These are phyloP conservation scores for Xestobium rufovillosum DNA, from an alignment of 2,888 invertebrate species.

Conservation along the genomic window DNA sequence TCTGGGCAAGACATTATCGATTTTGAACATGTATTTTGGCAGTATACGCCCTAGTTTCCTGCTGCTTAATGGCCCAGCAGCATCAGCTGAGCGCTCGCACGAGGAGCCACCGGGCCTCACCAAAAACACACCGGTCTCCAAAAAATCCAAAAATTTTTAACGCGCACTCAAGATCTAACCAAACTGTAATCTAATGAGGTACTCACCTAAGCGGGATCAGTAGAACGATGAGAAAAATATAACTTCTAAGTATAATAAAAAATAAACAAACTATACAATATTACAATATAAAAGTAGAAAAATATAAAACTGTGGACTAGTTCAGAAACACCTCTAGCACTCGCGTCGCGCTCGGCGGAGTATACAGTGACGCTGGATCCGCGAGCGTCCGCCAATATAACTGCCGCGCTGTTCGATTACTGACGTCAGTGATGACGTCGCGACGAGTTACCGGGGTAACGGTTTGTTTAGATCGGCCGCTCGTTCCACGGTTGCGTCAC, in stretches of 20 bases:
- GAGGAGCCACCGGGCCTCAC: too few species aligned
- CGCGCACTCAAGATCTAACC: too few species aligned
- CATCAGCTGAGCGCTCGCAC: too few species aligned
- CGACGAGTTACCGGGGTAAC: conserved; percentile 37
- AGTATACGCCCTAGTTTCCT: too few species aligned
- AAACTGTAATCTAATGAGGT: too few species aligned
- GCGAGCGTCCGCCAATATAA: conserved; percentile 38
- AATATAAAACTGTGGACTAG: conserved; percentile 44
- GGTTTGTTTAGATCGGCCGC: conserved; percentile 45
- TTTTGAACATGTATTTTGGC: too few species aligned
- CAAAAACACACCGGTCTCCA: too few species aligned
- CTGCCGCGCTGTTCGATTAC: conserved; percentile 26
- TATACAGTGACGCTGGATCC: conserved; percentile 34
- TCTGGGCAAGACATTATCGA: too few species aligned
- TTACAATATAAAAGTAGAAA: conserved; percentile 43
- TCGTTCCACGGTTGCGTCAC: conserved; percentile 50
- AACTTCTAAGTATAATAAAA: conserved; percentile 36
- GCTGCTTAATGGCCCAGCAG: too few species aligned
- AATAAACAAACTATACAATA: conserved; percentile 42
- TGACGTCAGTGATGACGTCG: conserved; percentile 39
- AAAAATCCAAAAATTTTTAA: too few species aligned
- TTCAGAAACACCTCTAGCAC: conserved; percentile 36
- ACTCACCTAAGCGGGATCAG: not conserved
- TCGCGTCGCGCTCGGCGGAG: conserved; percentile 38
- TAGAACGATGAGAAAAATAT: conserved; percentile 38